Evolutionary conservation across 2,113 vertebrate genomes (phyloP), one percentile per base, ranked within the genome.

Genomic region (Gila orcuttii): DNA sequence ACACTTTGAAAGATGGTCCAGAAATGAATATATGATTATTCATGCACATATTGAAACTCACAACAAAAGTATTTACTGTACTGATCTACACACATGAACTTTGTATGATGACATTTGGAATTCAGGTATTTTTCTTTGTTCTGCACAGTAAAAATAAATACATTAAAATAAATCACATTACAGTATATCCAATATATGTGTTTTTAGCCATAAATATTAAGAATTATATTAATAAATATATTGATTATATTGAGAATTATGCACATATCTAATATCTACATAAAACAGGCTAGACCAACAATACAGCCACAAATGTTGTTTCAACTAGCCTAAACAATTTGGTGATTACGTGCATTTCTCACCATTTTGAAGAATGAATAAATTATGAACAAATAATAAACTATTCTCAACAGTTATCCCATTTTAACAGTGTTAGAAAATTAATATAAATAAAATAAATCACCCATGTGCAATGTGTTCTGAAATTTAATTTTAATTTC

Each of bases 401-500:
- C 39, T 8, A 55, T 6, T 55, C 17, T 55, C 52, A 55, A 60
- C 59, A 60, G 50, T 50, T 39, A 33, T 23, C 19, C 11, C 9
- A 23, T 17, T 33, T 33, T n/a, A 23, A 52, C 45, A 36, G 28
- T 55, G 33, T 33, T 8, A 17, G 21, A 39, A 42, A 57, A 59
- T 3, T 3, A 74, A 59, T 3, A 45, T 28, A 6, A 76, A 55
- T 19, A 36, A 39, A 66, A 25, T 28, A 77, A 57, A 77, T 55
- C 42, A 71, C 1, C 15, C 11, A 82, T 12, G 28, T 33, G 19
- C 42, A 28, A 42, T 42, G 55, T 7, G 23, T 52, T 69, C 13
- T 45, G 59, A 45, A 85, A 82, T 59, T 45, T 57, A 80, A 42
- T 76, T 79, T 79, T 62, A n/a, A 86, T 84, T 36, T 59, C 60